phyloP scores from a whole-genome alignment of 2,888 invertebrate species.

The Drosophila maculinotata region DNA sequence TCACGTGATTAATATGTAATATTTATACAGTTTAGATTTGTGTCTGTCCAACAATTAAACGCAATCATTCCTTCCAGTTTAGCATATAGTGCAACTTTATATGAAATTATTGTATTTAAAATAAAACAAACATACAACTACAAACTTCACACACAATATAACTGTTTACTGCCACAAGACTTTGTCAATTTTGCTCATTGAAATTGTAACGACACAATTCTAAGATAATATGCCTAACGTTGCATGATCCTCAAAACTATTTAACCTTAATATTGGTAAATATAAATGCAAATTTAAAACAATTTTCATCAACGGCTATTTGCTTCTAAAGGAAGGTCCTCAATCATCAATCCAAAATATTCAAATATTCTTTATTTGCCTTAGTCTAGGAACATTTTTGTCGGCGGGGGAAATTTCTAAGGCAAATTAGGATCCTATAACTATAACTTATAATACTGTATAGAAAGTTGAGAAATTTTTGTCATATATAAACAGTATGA shows the following conservation, averaged over 20 bases:
- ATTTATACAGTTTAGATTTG: slow-evolving; percentile 61
- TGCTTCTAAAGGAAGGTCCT: too few species aligned
- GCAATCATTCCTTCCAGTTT: slow-evolving; percentile 77
- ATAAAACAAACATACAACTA: slow-evolving; percentile 56
- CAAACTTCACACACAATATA: slow-evolving; percentile 41
- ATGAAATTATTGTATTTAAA: slow-evolving; percentile 70
- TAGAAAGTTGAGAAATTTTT: too few species aligned
- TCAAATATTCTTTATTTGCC: too few species aligned
- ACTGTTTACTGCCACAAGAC: slow-evolving; percentile 70
- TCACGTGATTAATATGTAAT: slow-evolving; percentile 39
- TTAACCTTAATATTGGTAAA: slow-evolving; percentile 11
- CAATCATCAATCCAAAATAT: too few species aligned
- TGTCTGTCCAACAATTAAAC: slow-evolving; percentile 72
- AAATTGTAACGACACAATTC: slow-evolving; percentile 44
- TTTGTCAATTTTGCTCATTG: slow-evolving; percentile 66
- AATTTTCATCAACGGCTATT: too few species aligned
- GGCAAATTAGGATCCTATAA: too few species aligned
- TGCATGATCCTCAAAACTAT: slow-evolving; percentile 10
- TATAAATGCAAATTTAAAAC: neutral
- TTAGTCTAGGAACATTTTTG: too few species aligned
- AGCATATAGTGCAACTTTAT: slow-evolving; percentile 74
- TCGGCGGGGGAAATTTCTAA: too few species aligned
- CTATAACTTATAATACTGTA: too few species aligned
- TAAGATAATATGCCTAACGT: slow-evolving; percentile 26
- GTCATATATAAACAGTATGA: too few species aligned